Evolutionary conservation across 1,140 invertebrate genomes (phyloP).

Genomic region (Temnothorax longispinosus): DNA sequence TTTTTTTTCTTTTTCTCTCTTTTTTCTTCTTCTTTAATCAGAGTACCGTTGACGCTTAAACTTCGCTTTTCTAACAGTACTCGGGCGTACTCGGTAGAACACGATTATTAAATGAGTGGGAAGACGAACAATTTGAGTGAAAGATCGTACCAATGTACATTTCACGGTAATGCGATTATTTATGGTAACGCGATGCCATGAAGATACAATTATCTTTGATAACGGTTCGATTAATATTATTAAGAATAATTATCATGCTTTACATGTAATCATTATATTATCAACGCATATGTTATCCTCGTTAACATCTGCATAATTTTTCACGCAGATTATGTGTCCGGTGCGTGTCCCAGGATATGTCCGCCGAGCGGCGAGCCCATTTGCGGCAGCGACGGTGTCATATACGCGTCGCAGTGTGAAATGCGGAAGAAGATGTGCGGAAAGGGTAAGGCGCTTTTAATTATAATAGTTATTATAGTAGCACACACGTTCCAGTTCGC

Average conservation of each 20-base stretch:
- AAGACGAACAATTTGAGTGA: background rate
- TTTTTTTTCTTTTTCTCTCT: slow-evolving; percentile 27
- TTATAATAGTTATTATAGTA: slow-evolving; percentile 45
- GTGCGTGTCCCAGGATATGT: slow-evolving; percentile 92
- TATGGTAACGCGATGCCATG: background rate
- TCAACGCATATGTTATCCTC: no score
- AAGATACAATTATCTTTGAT: background rate
- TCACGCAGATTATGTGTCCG: slow-evolving; percentile 85
- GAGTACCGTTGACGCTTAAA: slow-evolving; percentile 47
- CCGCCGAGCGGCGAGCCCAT: slow-evolving; percentile 93
- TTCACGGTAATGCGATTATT: background rate
- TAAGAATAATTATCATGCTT: background rate
- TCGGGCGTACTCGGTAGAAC: background rate
- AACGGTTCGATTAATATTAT: background rate
- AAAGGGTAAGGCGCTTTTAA: slow-evolving; percentile 88
- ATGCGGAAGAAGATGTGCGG: slow-evolving; percentile 97
- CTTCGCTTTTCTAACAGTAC: slow-evolving; percentile 47
- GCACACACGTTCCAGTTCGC: slow-evolving; percentile 3
- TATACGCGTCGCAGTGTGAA: slow-evolving; percentile 96
- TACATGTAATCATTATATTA: background rate
- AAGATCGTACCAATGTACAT: background rate
- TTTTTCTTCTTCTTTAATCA: slow-evolving; percentile 5
- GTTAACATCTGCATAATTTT: background rate
- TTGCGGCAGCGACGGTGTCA: slow-evolving; percentile 94
- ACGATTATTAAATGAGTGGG: background rate